Conservation (phyloP, 2,888 invertebrate species). For the Athetis lepigone region DNA sequence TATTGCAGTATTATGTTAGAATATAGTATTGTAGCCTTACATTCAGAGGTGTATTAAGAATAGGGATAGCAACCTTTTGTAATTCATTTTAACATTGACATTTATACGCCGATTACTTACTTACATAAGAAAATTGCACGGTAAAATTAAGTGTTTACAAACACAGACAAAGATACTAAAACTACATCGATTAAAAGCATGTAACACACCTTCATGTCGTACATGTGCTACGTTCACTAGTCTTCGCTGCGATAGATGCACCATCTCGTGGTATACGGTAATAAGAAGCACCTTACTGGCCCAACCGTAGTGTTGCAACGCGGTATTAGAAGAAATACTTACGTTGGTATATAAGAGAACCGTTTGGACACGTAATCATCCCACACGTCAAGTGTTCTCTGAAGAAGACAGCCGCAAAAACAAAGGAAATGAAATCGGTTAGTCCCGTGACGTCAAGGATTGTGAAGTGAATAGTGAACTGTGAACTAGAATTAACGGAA, state of each 20-base stretch:
- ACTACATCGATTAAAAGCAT: conserved; percentile 54
- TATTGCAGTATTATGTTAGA: not conserved
- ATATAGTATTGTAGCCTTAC: not conserved
- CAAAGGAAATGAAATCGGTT: conserved; percentile 85
- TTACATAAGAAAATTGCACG: conserved; percentile 78
- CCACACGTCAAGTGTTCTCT: conserved; percentile 80
- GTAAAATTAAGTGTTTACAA: conserved; percentile 76
- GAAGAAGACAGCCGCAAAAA: conserved; percentile 76
- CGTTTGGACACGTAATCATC: conserved; percentile 83
- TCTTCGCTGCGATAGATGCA: conserved; percentile 65
- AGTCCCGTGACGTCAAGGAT: conserved; percentile 71
- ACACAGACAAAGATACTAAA: conserved; percentile 63
- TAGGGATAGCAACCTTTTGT: conserved; percentile 74
- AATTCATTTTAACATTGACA: conserved; percentile 84
- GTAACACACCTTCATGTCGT: conserved; percentile 44
- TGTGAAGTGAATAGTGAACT: conserved; percentile 68
- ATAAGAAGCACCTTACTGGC: conserved; percentile 72
- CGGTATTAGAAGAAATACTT: conserved; percentile 85
- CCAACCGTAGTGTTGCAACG: conserved; percentile 81
- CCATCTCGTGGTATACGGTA: conserved; percentile 73
- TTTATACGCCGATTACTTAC: conserved; percentile 73
- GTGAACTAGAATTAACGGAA: conserved; percentile 61
- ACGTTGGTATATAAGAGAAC: conserved; percentile 84
- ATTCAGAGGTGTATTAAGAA: conserved; percentile 53
- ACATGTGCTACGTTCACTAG: conserved; percentile 59